These are phyloP conservation scores for Latrodectus geometricus DNA, from an alignment of 1,140 invertebrate genomes.

Conservation along the genomic window DNA sequence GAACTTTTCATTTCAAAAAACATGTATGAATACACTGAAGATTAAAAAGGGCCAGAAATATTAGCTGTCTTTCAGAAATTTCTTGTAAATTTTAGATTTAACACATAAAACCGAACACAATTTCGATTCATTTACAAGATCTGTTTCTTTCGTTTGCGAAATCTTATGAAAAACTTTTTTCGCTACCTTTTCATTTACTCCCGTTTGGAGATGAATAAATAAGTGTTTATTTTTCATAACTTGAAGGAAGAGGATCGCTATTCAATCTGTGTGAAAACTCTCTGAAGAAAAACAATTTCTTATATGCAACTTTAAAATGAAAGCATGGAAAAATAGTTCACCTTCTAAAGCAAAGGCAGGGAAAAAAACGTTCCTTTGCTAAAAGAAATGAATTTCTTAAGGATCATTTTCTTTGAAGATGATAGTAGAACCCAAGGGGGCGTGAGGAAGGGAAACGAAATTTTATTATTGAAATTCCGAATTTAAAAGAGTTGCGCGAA, in stretches of 20 bases:
- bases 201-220: background rate
- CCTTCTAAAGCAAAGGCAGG: background rate
- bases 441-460: background rate
- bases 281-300: background rate
- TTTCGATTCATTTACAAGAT: background rate
- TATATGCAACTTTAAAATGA: background rate
- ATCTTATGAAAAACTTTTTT: background rate
- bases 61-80: no score
- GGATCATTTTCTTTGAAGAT: background rate
- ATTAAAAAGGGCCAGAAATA: no score
- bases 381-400: background rate
- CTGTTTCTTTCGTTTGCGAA: background rate
- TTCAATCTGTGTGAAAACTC: background rate
- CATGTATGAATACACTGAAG: no score
- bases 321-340: background rate
- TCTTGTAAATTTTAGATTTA: no score
- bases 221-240: constrained; percentile 2
- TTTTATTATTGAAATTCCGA: constrained; percentile 52
- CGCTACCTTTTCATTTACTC: background rate
- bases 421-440: background rate
- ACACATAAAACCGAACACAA: no score
- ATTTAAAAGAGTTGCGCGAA: background rate
- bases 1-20: no score
- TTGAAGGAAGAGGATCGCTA: background rate
- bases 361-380: background rate